phyloP scores from a whole-genome alignment of 2,797 vertebrate species.

The Paguma larvata region DNA sequence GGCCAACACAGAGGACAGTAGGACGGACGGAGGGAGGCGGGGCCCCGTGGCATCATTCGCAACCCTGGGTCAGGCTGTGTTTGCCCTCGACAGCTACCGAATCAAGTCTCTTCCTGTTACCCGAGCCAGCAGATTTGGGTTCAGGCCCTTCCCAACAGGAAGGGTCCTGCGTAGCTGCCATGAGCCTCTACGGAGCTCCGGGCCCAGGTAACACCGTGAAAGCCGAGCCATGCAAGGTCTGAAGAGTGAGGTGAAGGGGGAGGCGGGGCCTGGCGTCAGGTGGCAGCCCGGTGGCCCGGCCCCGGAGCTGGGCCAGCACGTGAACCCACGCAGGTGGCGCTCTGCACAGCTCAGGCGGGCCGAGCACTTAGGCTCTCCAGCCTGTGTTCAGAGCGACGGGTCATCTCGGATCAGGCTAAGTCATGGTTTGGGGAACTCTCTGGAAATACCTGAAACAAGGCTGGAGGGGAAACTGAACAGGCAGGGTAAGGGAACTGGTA shows the following conservation, averaged over 20 bases:
- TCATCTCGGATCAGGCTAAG: not conserved
- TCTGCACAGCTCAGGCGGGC: not conserved
- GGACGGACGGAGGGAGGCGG: not conserved
- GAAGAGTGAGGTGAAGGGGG: not conserved
- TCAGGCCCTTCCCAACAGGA: not conserved
- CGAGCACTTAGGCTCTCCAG: not conserved
- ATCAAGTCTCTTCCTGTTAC: not conserved
- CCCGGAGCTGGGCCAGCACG: not conserved
- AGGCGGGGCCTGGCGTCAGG: not conserved
- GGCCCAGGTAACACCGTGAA: not conserved
- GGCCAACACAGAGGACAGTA: not conserved
- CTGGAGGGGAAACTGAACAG: not conserved
- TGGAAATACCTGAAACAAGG: not conserved
- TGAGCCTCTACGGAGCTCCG: not conserved
- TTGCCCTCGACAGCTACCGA: not conserved
- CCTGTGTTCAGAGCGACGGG: not conserved
- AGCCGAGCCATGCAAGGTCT: not conserved
- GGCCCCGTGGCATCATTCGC: not conserved
- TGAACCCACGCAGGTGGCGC: not conserved
- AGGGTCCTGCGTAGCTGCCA: too few species aligned
- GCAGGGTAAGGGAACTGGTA: not conserved
- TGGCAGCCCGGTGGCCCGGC: not conserved
- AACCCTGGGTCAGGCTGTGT: not conserved
- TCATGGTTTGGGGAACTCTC: not conserved
- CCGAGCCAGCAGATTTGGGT: too few species aligned